These are phyloP conservation scores for Lineus longissimus DNA, from an alignment of 1,140 invertebrate species.

Conservation along the genomic window DNA sequence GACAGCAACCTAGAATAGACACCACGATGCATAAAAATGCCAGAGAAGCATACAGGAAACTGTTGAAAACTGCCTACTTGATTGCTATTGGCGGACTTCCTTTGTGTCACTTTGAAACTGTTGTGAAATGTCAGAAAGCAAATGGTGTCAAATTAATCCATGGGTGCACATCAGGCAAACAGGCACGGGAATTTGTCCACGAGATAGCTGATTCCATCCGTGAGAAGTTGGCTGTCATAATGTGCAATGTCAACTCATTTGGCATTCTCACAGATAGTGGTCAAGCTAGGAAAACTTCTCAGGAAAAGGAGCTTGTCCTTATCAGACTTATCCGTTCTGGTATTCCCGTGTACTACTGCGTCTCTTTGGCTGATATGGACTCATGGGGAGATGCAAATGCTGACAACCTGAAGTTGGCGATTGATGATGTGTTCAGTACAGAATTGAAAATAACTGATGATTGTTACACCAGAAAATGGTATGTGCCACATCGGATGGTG, in stretches of 20 bases:
- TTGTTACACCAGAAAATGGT: no score
- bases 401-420: neutral
- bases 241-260: neutral
- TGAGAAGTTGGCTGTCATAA: neutral
- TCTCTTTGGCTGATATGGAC: neutral
- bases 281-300: neutral
- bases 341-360: neutral
- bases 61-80: neutral
- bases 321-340: neutral
- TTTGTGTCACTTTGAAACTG: neutral
- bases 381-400: neutral
- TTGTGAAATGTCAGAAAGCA: neutral
- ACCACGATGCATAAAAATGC: neutral
- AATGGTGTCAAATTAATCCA: neutral
- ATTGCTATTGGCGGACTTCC: neutral
- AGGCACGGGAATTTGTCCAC: neutral
- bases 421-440: neutral
- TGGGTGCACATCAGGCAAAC: neutral
- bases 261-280: neutral
- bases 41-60: neutral
- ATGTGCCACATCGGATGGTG: neutral
- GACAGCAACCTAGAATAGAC: neutral
- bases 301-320: slow-evolving; percentile 3
- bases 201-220: slow-evolving; percentile 1
- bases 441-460: no score